Evolutionary conservation across 2,797 vertebrate species (phyloP).

Genomic region (Scolopax rusticola): DNA sequence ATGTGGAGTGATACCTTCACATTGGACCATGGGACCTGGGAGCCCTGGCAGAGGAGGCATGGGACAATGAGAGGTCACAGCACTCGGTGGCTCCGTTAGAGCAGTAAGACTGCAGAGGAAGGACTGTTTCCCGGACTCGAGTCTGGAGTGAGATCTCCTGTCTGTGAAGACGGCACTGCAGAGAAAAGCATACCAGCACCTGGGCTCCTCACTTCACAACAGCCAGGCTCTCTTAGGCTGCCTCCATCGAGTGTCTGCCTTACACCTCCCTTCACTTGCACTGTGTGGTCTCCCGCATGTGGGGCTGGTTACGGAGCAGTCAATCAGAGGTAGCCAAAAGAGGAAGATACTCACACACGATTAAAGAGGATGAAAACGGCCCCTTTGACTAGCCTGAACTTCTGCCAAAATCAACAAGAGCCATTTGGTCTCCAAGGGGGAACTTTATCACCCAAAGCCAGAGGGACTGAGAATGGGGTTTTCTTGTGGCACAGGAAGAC

Average conservation of each 20-base stretch:
- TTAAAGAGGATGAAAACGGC: background rate
- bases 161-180: background rate
- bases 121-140: background rate
- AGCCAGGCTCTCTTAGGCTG: background rate
- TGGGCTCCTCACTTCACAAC: background rate
- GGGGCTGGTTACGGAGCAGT: background rate
- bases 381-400: background rate
- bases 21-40: background rate
- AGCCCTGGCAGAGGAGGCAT: background rate
- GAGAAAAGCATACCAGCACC: background rate
- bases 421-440: background rate
- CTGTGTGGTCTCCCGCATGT: background rate
- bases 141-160: background rate
- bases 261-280: background rate
- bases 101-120: background rate
- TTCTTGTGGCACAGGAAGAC: background rate
- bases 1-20: background rate
- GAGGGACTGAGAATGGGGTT: background rate
- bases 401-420: constrained; percentile 9
- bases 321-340: background rate
- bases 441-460: constrained; percentile 16
- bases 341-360: background rate
- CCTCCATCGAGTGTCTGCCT: background rate
- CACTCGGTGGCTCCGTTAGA: background rate
- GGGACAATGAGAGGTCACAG: background rate